Conservation (phyloP, 1,140 invertebrate species). For the Himalopsyche phryganea region DNA sequence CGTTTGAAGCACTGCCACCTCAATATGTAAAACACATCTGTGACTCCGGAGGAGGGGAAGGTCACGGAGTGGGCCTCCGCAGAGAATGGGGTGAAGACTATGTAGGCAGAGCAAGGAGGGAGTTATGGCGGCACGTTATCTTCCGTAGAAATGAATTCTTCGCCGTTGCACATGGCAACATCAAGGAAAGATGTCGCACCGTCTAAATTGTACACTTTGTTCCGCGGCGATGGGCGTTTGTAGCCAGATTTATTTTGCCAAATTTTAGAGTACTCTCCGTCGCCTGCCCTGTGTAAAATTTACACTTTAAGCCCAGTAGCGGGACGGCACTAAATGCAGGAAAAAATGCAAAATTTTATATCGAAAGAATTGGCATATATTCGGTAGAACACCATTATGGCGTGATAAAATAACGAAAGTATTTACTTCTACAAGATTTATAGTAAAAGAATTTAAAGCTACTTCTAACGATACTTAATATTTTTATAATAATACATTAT, state of each 20-base stretch:
- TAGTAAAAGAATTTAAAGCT: too few species aligned
- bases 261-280: conserved; percentile 10
- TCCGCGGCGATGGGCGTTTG: conserved; percentile 2
- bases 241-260: conserved; percentile 18
- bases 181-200: conserved; percentile 25
- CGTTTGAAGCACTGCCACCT: neutral
- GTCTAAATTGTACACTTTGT: conserved; percentile 22
- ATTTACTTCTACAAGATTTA: too few species aligned
- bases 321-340: too few species aligned
- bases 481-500: too few species aligned
- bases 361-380: too few species aligned
- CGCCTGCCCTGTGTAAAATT: too few species aligned
- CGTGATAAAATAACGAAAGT: too few species aligned
- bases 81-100: neutral
- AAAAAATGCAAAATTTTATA: too few species aligned
- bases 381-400: too few species aligned
- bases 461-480: too few species aligned
- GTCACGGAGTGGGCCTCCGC: neutral
- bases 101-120: neutral
- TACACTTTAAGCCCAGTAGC: too few species aligned
- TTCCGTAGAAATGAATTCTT: conserved; percentile 24
- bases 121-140: conserved; percentile 16
- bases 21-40: conserved; percentile 11
- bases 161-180: conserved; percentile 21
- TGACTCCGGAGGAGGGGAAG: neutral